Base-by-base conservation (phyloP, 2,113 vertebrate genomes). In the Takifugu bimaculatus region DNA sequence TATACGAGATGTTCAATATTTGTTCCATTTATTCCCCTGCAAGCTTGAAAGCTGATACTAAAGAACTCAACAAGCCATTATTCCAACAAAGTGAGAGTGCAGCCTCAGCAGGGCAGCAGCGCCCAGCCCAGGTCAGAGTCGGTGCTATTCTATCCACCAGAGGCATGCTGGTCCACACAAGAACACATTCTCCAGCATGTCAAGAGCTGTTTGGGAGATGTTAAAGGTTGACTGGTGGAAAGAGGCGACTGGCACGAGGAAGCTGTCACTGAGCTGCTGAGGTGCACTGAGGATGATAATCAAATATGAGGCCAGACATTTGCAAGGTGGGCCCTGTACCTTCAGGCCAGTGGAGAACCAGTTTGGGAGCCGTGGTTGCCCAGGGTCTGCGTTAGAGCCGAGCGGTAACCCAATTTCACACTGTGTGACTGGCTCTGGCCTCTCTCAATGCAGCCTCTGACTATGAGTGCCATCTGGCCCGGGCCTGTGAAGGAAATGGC, bases 371-470 rank as follows among this genome's bases (percentile, higher is more conserved):
- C 76, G 73, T 61, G 67, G 78, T 88, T 70, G 87, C 90, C 83
- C 74, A 74, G 63, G 85, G 85, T 83, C 75, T 65, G 43, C 62
- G 78, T 88, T 87, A 84, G 85, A 87, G 74, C 68, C 72, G 84
- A 84, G 88, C 82, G 79, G 85, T 92, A 92, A 92, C 88, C 86
- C 81, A 91, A 92, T 92, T 92, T 92, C 90, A 92, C 90, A 92
- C 83, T 89, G 70, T 81, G 79, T 76, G 86, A 83, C 85, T 85
- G 68, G 82, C 73, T 73, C 83, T 69, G 79, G 79, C 68, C 83
- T 84, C 80, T 81, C 87, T 88, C 84, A 90, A 70, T 77, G 78
- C 82, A 50, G 67, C 65, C 70, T 87, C 77, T 69, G 79, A 89
- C 83, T 63, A 73, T 64, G 77, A 78, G 76, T 88, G 82, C 89